phyloP scores from a whole-genome alignment of 2,797 vertebrate species.

The Macropus fuliginosus region DNA sequence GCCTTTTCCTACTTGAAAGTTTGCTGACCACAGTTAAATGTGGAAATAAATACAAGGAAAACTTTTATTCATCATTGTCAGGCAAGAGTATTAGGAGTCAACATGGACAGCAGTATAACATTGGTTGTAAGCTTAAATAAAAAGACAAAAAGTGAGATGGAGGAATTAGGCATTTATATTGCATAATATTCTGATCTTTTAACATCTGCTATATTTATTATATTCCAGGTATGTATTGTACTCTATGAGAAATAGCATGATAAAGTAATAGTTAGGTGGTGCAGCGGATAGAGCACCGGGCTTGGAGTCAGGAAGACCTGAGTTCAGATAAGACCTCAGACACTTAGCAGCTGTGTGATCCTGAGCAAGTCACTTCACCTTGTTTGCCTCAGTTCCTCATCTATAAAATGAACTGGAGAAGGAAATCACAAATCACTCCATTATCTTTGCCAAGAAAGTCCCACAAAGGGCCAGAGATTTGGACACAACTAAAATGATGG shows the following conservation, averaged over 20 bases:
- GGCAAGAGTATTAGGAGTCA: slow-evolving; percentile 7
- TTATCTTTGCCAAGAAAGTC: not conserved
- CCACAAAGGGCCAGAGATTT: too few species aligned
- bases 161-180: not conserved
- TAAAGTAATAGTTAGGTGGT: not conserved
- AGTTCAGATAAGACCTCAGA: not conserved
- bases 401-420: not conserved
- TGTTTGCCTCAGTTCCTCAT: not conserved
- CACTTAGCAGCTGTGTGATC: not conserved
- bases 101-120: not conserved
- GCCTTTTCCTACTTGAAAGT: not conserved
- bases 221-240: not conserved
- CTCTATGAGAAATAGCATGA: not conserved
- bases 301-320: not conserved
- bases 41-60: slow-evolving; percentile 42
- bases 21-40: slow-evolving; percentile 26
- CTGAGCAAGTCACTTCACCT: not conserved
- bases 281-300: not conserved
- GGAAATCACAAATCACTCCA: not conserved
- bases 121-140: not conserved
- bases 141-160: not conserved
- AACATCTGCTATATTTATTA: not conserved
- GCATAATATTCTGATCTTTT: not conserved
- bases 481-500: too few species aligned
- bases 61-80: slow-evolving; percentile 39